These are phyloP conservation scores for Heterocephalus glaber DNA, from an alignment of 2,113 vertebrate genomes.

Conservation along the genomic window DNA sequence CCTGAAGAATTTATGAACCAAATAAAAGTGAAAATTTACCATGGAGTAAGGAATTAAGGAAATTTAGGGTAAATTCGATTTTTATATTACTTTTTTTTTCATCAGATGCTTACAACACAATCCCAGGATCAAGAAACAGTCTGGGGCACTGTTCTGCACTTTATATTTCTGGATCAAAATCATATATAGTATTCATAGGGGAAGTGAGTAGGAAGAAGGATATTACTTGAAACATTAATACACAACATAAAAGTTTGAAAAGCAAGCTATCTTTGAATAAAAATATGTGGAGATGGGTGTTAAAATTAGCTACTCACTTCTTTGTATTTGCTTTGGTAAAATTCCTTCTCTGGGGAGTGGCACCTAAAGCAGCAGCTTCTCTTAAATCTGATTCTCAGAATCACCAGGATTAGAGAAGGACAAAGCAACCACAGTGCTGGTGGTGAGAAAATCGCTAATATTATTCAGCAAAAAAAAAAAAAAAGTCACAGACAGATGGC, in stretches of 20 bases:
- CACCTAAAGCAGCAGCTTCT: not conserved
- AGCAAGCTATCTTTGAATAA: not conserved
- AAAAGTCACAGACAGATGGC: not conserved
- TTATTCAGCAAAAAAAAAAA: not conserved
- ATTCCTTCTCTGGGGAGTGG: not conserved
- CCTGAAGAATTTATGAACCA: constrained; percentile 63
- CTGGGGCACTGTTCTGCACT: not conserved
- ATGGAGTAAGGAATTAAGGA: constrained; percentile 46
- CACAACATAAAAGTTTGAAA: constrained; percentile 28
- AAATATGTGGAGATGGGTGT: not conserved
- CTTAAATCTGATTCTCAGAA: constrained; percentile 30
- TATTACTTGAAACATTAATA: constrained; percentile 7
- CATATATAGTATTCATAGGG: not conserved
- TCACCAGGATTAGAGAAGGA: not conserved
- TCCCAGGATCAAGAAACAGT: not conserved
- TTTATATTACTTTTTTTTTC: constrained; percentile 43
- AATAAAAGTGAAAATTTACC: constrained; percentile 70
- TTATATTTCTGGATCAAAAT: not conserved
- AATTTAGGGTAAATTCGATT: not conserved
- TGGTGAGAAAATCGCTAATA: not conserved
- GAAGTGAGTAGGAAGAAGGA: not conserved
- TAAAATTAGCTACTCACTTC: constrained; percentile 20
- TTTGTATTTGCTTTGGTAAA: not conserved
- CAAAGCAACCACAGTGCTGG: not conserved
- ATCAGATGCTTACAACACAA: constrained; percentile 9